Percentiles rank a stretch among this genome's conserved stretches.
Conservation (phyloP, 2,888 invertebrate species). For the Hirtodrosophila confusa region DNA sequence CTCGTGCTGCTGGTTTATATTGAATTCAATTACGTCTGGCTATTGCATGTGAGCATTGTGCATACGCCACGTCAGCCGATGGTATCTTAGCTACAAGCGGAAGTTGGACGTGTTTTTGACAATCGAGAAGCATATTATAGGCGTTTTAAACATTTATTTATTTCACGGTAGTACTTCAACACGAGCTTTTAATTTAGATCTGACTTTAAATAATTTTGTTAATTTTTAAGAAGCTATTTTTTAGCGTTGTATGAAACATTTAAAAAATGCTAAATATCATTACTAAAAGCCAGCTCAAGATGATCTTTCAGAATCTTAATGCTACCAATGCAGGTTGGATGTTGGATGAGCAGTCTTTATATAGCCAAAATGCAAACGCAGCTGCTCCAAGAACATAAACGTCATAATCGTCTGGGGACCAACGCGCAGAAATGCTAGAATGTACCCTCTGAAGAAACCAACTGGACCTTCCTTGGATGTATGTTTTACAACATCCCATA, state of each 20-base stretch:
- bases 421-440: conserved; percentile 97
- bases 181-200: too few relatives aligned
- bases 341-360: conserved; percentile 13
- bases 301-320: too few relatives aligned
- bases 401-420: conserved; percentile 99
- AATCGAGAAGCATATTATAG: too few relatives aligned
- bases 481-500: conserved; percentile 89
- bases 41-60: conserved; percentile 10
- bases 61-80: conserved; percentile 32
- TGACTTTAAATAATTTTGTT: too few relatives aligned
- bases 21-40: background rate
- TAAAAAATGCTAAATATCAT: too few relatives aligned
- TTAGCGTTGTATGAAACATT: too few relatives aligned
- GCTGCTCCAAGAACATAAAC: conserved; percentile 97
- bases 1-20: conserved; percentile 13
- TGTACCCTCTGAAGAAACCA: conserved; percentile 98
- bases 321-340: too few relatives aligned
- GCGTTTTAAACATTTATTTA: too few relatives aligned
- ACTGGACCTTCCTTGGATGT: conserved; percentile 95
- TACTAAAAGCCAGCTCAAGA: too few relatives aligned
- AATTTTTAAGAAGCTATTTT: too few relatives aligned
- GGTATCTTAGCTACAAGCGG: conserved; percentile 23
- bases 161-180: too few relatives aligned
- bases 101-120: conserved; percentile 25
- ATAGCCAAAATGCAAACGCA: conserved; percentile 91